These are phyloP conservation scores for Phrynocephalus forsythii DNA, from an alignment of 2,797 vertebrate genomes.

Conservation along the genomic window DNA sequence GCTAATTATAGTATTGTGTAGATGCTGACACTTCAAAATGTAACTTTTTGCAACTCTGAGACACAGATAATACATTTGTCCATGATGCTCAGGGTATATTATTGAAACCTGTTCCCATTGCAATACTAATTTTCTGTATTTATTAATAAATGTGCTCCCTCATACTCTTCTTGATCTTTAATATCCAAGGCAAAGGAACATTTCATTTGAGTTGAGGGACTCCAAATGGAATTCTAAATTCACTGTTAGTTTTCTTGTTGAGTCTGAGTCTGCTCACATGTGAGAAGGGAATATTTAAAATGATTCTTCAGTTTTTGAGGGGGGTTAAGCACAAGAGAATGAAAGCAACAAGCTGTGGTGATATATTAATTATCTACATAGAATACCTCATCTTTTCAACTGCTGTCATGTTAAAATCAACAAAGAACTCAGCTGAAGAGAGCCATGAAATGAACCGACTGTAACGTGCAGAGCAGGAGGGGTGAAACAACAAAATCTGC, in stretches of 20 bases:
- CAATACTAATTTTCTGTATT: no score
- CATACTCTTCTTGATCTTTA: no score
- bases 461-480: slow-evolving; percentile 4
- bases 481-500: slow-evolving; percentile 62
- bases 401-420: slow-evolving; percentile 67
- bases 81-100: no score
- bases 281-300: slow-evolving; percentile 64
- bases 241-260: slow-evolving; percentile 59
- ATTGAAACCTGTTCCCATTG: no score
- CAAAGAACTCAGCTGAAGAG: slow-evolving; percentile 66
- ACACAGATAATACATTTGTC: no score
- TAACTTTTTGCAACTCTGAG: no score
- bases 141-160: no score
- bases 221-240: slow-evolving; percentile 66
- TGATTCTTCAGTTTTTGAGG: slow-evolving; percentile 28
- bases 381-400: slow-evolving; percentile 64
- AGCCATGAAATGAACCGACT: slow-evolving; percentile 58
- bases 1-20: no score
- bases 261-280: slow-evolving; percentile 38
- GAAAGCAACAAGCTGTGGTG: slow-evolving; percentile 62
- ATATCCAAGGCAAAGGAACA: slow-evolving; percentile 3
- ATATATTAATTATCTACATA: slow-evolving; percentile 62
- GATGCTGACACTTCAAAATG: no score
- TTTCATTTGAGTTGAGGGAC: slow-evolving; percentile 49
- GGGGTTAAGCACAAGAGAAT: slow-evolving; percentile 43